Evolutionary conservation across 2,888 invertebrate genomes (phyloP).

Genomic region (Psococerastis gibbosa): DNA sequence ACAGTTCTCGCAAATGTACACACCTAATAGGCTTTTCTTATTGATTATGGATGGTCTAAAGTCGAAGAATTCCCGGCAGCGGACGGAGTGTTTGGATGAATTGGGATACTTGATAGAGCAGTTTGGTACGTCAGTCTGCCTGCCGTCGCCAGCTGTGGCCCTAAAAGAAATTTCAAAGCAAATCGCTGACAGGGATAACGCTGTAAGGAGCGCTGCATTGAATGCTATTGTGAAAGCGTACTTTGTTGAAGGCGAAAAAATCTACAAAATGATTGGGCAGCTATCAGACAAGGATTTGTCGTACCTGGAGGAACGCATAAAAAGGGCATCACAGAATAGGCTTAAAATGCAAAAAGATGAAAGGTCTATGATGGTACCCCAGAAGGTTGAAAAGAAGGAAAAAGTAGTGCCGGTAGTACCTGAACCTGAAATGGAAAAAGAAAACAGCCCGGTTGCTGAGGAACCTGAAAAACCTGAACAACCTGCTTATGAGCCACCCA

Average conservation of each 20-base stretch:
- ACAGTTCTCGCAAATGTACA: conserved; percentile 68
- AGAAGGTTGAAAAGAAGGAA: conserved; percentile 29
- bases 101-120: conserved; percentile 68
- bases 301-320: conserved; percentile 87
- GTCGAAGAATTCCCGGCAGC: conserved; percentile 90
- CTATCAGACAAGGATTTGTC: conserved; percentile 89
- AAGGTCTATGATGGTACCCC: conserved; percentile 28
- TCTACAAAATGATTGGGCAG: conserved; percentile 82
- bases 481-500: conserved; percentile 24
- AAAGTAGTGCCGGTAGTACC: conserved; percentile 27
- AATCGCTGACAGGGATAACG: conserved; percentile 90
- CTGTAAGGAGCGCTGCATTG: conserved; percentile 86
- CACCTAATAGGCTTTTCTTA: conserved; percentile 72
- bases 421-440: conserved; percentile 23
- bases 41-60: conserved; percentile 89
- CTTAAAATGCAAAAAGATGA: conserved; percentile 20
- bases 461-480: conserved; percentile 18
- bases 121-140: conserved; percentile 67
- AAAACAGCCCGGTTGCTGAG: no score
- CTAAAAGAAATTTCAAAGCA: conserved; percentile 83
- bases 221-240: conserved; percentile 86
- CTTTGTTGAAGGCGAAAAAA: conserved; percentile 73
- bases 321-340: conserved; percentile 53
- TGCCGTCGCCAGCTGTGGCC: conserved; percentile 58
- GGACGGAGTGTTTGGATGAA: conserved; percentile 90